These are phyloP conservation scores for Notarius quadriscutis DNA, from an alignment of 2,113 vertebrate species.

Conservation along the genomic window DNA sequence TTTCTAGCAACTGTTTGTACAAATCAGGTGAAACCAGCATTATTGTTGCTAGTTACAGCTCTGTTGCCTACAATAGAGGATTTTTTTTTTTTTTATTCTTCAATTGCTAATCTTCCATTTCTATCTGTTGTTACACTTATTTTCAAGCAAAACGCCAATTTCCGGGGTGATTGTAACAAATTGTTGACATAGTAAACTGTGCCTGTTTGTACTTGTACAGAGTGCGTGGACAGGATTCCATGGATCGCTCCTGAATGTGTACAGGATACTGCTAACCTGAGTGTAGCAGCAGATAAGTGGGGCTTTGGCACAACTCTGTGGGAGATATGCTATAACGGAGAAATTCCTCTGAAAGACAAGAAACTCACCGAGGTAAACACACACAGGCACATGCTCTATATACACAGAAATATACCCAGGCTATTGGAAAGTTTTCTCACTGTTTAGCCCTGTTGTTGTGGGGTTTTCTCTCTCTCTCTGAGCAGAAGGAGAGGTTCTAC, in stretches of 20 bases:
- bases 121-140: background rate
- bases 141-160: background rate
- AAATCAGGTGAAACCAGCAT: background rate
- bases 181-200: background rate
- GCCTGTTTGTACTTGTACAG: slow-evolving; percentile 62
- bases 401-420: background rate
- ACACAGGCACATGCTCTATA: background rate
- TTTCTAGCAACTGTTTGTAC: too few species aligned
- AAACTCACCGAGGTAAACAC: slow-evolving; percentile 87
- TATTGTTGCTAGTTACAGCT: background rate
- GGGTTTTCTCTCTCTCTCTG: slow-evolving; percentile 1
- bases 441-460: background rate
- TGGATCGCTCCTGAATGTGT: slow-evolving; percentile 97
- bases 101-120: background rate
- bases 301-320: slow-evolving; percentile 96
- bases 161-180: background rate
- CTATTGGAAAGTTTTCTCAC: background rate
- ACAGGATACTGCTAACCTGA: slow-evolving; percentile 79
- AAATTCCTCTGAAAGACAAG: slow-evolving; percentile 93
- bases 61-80: background rate
- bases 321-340: slow-evolving; percentile 98
- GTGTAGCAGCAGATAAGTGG: slow-evolving; percentile 94
- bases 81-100: background rate
- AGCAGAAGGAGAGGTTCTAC: slow-evolving; percentile 95
- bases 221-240: slow-evolving; percentile 89